Conservation (phyloP, 2,113 vertebrate species). For the Dicentrarchus labrax region DNA sequence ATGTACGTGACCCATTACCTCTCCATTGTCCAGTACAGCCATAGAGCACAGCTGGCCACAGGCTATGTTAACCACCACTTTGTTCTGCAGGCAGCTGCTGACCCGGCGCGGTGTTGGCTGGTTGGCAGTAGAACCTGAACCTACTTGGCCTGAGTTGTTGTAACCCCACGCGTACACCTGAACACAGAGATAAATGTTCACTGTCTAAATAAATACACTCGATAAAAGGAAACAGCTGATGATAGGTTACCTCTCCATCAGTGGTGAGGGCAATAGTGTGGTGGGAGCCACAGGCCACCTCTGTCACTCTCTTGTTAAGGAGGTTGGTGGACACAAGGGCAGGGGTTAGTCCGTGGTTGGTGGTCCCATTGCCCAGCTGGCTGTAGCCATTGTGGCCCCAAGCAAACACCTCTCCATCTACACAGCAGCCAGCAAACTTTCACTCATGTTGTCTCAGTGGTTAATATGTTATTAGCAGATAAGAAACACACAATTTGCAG, state of each 20-base stretch:
- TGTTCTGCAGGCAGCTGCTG: conserved; percentile 95
- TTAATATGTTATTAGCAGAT: conserved; percentile 51
- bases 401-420: conserved; percentile 97
- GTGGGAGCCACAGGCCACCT: conserved; percentile 97
- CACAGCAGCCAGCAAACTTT: conserved; percentile 55
- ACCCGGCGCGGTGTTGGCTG: conserved; percentile 96
- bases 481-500: background rate
- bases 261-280: conserved; percentile 95
- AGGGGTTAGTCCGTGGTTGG: conserved; percentile 91
- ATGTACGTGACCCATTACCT: conserved; percentile 83
- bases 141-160: conserved; percentile 98
- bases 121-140: conserved; percentile 97
- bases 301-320: conserved; percentile 92
- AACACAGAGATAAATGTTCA: conserved; percentile 35
- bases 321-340: conserved; percentile 95
- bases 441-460: conserved; percentile 39
- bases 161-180: conserved; percentile 98
- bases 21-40: conserved; percentile 95
- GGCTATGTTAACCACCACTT: conserved; percentile 92
- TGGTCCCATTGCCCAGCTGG: conserved; percentile 96
- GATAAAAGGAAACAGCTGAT: background rate
- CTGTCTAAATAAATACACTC: background rate
- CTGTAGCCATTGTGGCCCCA: conserved; percentile 99
- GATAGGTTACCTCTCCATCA: conserved; percentile 92
- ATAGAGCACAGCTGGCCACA: conserved; percentile 98